Percentiles rank a stretch among this genome's conserved stretches.
These are phyloP conservation scores for Scartelaos histophorus DNA, from an alignment of 2,113 vertebrate species.

Conservation along the genomic window DNA sequence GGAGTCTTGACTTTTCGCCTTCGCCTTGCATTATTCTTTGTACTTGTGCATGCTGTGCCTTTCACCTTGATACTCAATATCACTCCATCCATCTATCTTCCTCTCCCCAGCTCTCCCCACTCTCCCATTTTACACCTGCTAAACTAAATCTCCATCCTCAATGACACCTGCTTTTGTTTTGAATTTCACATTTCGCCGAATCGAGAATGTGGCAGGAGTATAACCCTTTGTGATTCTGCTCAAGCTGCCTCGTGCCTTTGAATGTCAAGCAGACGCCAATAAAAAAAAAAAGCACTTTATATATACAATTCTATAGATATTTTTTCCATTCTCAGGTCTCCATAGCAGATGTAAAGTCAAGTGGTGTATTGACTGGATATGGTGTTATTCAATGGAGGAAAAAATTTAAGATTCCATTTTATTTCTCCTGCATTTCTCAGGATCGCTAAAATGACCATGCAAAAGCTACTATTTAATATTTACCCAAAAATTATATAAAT, in stretches of 20 bases:
- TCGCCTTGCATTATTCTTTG: conserved; percentile 34
- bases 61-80: conserved; percentile 46
- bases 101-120: conserved; percentile 3
- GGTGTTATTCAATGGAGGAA: too few species aligned
- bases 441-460: too few species aligned
- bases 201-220: conserved; percentile 44
- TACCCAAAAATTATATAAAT: too few species aligned
- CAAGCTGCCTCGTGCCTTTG: conserved; percentile 17
- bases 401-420: too few species aligned
- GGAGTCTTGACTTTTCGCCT: conserved; percentile 33
- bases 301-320: too few species aligned
- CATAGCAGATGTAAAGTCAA: too few species aligned
- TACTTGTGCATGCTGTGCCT: conserved; percentile 28
- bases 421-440: too few species aligned
- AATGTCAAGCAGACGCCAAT: conserved; percentile 23
- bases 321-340: too few species aligned
- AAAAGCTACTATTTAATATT: too few species aligned
- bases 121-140: conserved; percentile 33
- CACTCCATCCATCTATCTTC: conserved; percentile 33
- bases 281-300: conserved; percentile 16
- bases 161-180: conserved; percentile 38
- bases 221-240: conserved; percentile 28
- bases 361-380: too few species aligned
- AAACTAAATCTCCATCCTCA: conserved; percentile 22
- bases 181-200: conserved; percentile 23